These are phyloP conservation scores for Galaxea fascicularis DNA, from an alignment of 92 coral and sea anemone species.

Conservation along the genomic window DNA sequence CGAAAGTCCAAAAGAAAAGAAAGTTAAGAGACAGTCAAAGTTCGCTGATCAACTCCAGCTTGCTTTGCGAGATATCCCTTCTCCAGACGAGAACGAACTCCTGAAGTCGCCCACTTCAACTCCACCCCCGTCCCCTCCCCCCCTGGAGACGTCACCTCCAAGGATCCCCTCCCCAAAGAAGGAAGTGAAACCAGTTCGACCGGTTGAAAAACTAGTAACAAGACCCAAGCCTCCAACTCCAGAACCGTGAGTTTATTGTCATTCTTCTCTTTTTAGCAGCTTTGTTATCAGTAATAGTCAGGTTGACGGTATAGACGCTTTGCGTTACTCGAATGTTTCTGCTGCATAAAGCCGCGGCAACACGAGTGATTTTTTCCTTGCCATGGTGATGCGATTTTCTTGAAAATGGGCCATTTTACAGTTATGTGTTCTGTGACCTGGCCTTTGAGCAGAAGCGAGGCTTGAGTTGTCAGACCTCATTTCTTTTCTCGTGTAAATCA, in stretches of 20 bases:
- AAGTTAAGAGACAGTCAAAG: conserved; percentile 45
- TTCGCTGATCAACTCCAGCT: conserved; percentile 77
- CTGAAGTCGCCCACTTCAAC: conserved; percentile 82
- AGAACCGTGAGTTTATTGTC: conserved; percentile 80
- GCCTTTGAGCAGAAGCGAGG: no score
- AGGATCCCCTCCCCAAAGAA: conserved; percentile 70
- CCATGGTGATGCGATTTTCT: no score
- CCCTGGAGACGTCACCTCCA: conserved; percentile 74
- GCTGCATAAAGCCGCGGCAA: no score
- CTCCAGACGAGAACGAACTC: conserved; percentile 80
- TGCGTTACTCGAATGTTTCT: no score
- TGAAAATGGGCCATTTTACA: no score
- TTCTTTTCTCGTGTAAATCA: no score
- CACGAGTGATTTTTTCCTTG: no score
- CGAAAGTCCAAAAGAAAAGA: conserved; percentile 68
- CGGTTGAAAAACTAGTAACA: conserved; percentile 84
- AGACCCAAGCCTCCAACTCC: conserved; percentile 87
- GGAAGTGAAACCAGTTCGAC: conserved; percentile 71
- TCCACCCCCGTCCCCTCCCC: conserved; percentile 83
- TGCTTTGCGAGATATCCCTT: conserved; percentile 79
- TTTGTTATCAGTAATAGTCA: no score
- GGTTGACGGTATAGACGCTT: no score
- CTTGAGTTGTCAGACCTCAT: no score
- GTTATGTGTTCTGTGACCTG: no score
- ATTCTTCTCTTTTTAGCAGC: background rate